phyloP scores from a whole-genome alignment of 2,797 vertebrate genomes.

The Smutsia temminckii region DNA sequence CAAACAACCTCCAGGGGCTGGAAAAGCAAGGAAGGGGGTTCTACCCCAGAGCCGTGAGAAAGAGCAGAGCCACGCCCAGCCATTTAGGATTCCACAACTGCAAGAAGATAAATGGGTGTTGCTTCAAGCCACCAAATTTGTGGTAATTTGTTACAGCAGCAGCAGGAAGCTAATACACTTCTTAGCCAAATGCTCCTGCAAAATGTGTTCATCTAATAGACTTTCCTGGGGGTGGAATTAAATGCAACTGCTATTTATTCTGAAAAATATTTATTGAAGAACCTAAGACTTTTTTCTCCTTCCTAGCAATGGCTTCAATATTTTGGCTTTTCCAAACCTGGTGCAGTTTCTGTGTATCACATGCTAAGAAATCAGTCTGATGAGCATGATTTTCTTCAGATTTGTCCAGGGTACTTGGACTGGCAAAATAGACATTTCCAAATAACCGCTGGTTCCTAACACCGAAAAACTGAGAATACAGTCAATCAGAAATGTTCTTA shows the following conservation, averaged over 20 bases:
- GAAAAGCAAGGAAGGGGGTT: background rate
- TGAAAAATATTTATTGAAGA: conserved; percentile 17
- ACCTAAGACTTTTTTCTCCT: background rate
- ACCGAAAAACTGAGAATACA: background rate
- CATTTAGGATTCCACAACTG: background rate
- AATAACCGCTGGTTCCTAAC: background rate
- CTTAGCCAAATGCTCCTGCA: background rate
- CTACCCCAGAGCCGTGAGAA: background rate
- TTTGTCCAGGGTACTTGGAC: background rate
- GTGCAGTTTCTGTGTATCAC: background rate
- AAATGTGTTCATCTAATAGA: background rate
- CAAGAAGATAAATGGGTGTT: background rate
- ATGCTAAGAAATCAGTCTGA: background rate
- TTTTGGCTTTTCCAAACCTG: background rate
- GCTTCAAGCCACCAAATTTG: background rate
- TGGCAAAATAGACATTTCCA: background rate
- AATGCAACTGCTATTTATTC: background rate
- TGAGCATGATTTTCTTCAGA: background rate
- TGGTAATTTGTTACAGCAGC: background rate
- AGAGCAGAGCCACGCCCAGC: background rate
- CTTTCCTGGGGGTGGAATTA: background rate
- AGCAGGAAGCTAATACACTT: conserved; percentile 1
- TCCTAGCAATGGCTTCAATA: background rate
- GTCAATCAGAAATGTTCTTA: background rate
- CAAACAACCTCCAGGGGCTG: background rate